Base-by-base conservation (phyloP, 2,888 invertebrate genomes). In the Scaptomyza reducta region DNA sequence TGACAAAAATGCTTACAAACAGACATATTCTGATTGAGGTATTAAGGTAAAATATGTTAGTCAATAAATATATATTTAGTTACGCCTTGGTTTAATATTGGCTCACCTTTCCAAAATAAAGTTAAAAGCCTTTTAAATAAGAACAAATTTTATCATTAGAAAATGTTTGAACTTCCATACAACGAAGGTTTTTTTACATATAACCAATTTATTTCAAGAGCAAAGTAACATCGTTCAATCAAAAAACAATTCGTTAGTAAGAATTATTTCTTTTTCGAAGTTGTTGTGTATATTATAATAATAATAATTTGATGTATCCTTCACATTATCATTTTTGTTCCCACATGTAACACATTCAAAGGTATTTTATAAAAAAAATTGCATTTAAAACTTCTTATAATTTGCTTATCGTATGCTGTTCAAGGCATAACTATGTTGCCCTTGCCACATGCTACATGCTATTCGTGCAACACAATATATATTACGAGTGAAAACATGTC, bases 351-450 rank as follows among this genome's bases (percentile, higher is more conserved):
- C 16, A 40, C 16, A 40, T 40, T 16, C 11, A 22, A 27, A 47
- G n/a, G 13, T 6, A 11, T 11, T 5, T 6, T 0, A 1, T 9
- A 27, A 25, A 14, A 7, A 14, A 10, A 14, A 6, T 41, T 51
- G 27, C 11, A 44, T 40, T 16, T 4, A 31, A 31, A 31, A 14
- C 31, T 41, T 18, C n/a, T 27, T 13, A 62, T 31, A 47, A 51
- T 38, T 38, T 22, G 10, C 25, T 49, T 44, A 65, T 65, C 44
- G 31, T 40, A 31, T 50, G 27, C 18, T 16, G 4, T 41, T 65
- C 9, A 18, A 35, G 3, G 44, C 63, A 16, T 41, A 47, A 33
- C 27, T 27, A 51, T 35, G 29, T 33, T 47, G 29, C 27, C 14
- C 25, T 29, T 31, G 49, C 29, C 42, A 27, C 44, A 44, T n/a